These are phyloP conservation scores for Coendou prehensilis DNA, from an alignment of 2,797 vertebrate species.

Conservation along the genomic window DNA sequence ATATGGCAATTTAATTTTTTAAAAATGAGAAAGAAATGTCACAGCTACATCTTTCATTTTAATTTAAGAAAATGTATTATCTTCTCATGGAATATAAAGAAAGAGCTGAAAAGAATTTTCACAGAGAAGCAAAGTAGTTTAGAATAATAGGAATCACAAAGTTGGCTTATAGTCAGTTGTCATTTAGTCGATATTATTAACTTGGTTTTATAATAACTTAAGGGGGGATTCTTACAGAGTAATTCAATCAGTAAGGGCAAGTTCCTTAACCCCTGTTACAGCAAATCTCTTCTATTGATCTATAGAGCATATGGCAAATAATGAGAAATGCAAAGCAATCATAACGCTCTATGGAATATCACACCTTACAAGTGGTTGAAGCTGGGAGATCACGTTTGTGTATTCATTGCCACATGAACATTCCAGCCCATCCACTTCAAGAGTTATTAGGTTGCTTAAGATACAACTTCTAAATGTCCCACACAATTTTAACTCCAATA, in stretches of 20 bases:
- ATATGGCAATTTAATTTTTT: slow-evolving; percentile 9
- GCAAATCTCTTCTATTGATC: slow-evolving; percentile 85
- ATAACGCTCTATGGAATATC: slow-evolving; percentile 61
- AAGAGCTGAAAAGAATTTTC: slow-evolving; percentile 74
- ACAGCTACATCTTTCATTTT: slow-evolving; percentile 60
- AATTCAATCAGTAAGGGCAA: slow-evolving; percentile 83
- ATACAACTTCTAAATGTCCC: slow-evolving; percentile 54
- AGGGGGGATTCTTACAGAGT: slow-evolving; percentile 75
- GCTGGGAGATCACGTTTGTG: neutral
- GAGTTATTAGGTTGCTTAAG: slow-evolving; percentile 52
- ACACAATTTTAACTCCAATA: slow-evolving; percentile 20
- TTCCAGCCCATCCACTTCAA: neutral
- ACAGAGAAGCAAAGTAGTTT: slow-evolving; percentile 76
- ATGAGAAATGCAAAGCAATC: slow-evolving; percentile 79
- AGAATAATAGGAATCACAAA: slow-evolving; percentile 81
- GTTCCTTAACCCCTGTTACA: slow-evolving; percentile 82
- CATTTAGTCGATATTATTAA: slow-evolving; percentile 85
- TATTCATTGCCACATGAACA: neutral
- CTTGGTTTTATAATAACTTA: slow-evolving; percentile 84
- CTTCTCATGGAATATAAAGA: slow-evolving; percentile 64
- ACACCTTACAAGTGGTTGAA: slow-evolving; percentile 52
- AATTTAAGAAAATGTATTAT: slow-evolving; percentile 64
- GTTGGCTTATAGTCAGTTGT: slow-evolving; percentile 83
- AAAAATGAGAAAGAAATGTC: slow-evolving; percentile 47
- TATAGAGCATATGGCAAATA: slow-evolving; percentile 76